Evolutionary conservation across 2,888 invertebrate species (phyloP).

Genomic region (Cheilosia pagana): DNA sequence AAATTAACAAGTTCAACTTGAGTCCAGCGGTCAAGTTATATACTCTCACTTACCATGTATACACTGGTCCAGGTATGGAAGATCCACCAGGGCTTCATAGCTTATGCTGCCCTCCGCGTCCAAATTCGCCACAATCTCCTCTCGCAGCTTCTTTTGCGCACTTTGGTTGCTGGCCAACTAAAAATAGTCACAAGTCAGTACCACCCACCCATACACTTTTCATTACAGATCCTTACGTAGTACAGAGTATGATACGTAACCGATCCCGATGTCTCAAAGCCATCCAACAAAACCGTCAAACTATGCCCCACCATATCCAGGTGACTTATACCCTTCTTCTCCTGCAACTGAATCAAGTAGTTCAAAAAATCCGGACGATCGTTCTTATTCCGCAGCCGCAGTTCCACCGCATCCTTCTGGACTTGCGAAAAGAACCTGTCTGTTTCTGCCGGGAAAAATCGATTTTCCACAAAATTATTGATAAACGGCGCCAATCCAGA

Average conservation of each 20-base stretch:
- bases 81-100: constrained; percentile 76
- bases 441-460: constrained; percentile 85
- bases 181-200: background rate
- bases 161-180: constrained; percentile 77
- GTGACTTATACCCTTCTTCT: constrained; percentile 78
- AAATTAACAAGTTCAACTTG: no score
- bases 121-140: constrained; percentile 77
- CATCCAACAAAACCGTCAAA: constrained; percentile 80
- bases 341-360: constrained; percentile 78
- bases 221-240: constrained; percentile 57
- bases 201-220: rapidly evolving
- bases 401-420: constrained; percentile 78
- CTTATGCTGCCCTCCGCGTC: constrained; percentile 71
- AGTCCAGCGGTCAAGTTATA: no score
- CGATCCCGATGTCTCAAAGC: constrained; percentile 80
- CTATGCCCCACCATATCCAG: constrained; percentile 80
- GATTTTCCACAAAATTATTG: constrained; percentile 75
- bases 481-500: constrained; percentile 76
- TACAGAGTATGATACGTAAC: constrained; percentile 77
- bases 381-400: constrained; percentile 76
- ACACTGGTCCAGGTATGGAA: constrained; percentile 80
- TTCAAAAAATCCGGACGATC: constrained; percentile 80
- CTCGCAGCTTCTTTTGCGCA: constrained; percentile 78
- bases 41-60: constrained; percentile 77
- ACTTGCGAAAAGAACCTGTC: constrained; percentile 82